These are phyloP conservation scores for Vulpes lagopus DNA, from an alignment of 2,113 vertebrate genomes.

Conservation along the genomic window DNA sequence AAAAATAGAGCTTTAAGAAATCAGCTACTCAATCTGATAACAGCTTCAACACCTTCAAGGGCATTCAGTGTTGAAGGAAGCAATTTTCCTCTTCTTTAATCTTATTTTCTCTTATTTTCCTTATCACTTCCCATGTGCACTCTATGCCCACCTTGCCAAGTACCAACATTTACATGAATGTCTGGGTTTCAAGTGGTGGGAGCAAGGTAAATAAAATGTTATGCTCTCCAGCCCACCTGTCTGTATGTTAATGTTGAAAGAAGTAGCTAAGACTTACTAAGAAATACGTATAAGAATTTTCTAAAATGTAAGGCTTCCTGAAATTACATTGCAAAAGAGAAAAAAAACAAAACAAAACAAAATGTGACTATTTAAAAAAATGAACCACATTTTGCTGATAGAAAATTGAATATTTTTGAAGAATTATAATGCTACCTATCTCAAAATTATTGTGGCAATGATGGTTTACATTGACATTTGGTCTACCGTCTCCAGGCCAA, in stretches of 20 bases:
- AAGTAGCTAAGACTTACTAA: neutral
- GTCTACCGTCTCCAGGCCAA: neutral
- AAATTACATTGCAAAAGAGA: neutral
- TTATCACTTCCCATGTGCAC: neutral
- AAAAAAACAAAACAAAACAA: neutral
- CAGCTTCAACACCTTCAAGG: neutral
- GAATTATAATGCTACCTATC: neutral
- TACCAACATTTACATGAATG: neutral
- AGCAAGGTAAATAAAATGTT: neutral
- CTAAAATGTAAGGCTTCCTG: neutral
- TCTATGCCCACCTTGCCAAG: neutral
- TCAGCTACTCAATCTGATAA: neutral
- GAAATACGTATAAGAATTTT: neutral
- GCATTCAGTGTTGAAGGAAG: neutral
- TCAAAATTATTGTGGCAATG: neutral
- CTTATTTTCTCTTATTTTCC: neutral
- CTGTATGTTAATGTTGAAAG: neutral
- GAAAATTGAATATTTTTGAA: slow-evolving; percentile 44
- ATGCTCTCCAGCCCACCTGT: neutral
- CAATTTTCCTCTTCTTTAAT: slow-evolving; percentile 26
- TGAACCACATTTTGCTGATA: neutral
- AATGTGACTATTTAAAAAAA: neutral
- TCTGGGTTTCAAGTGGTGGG: neutral
- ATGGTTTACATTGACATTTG: neutral
- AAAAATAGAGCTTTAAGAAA: slow-evolving; percentile 32